Evolutionary conservation across 2,888 invertebrate species (phyloP).

Genomic region (Stenolophus ochropezus): DNA sequence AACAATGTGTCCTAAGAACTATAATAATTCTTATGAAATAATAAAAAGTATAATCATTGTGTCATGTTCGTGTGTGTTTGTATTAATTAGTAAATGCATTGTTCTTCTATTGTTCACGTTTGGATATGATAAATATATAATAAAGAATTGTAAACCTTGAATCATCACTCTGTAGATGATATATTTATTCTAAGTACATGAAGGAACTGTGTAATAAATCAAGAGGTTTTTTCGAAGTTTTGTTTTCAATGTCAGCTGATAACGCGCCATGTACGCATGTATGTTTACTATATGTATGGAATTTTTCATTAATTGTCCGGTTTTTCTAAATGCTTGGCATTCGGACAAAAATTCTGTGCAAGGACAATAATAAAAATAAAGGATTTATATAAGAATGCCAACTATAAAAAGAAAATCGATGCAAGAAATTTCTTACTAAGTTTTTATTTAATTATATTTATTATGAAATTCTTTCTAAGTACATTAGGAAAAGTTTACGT

Average conservation of each 20-base stretch:
- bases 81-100: too few species aligned
- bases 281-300: not conserved
- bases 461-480: not conserved
- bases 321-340: not conserved
- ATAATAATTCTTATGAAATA: too few species aligned
- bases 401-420: not conserved
- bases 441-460: not conserved
- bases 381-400: not conserved
- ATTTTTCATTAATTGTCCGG: not conserved
- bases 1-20: too few species aligned
- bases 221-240: not conserved
- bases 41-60: too few species aligned
- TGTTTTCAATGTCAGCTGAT: not conserved
- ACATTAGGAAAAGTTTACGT: not conserved
- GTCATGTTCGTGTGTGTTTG: too few species aligned
- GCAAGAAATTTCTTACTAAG: not conserved
- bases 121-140: too few species aligned
- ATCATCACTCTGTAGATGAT: too few species aligned
- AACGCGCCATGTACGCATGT: not conserved
- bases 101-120: too few species aligned
- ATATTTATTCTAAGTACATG: not conserved
- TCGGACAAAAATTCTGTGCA: not conserved
- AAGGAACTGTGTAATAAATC: not conserved
- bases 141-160: too few species aligned
- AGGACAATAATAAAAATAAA: not conserved